phyloP scores from a whole-genome alignment of 2,113 vertebrate species.

The Australoheros scitulus region DNA sequence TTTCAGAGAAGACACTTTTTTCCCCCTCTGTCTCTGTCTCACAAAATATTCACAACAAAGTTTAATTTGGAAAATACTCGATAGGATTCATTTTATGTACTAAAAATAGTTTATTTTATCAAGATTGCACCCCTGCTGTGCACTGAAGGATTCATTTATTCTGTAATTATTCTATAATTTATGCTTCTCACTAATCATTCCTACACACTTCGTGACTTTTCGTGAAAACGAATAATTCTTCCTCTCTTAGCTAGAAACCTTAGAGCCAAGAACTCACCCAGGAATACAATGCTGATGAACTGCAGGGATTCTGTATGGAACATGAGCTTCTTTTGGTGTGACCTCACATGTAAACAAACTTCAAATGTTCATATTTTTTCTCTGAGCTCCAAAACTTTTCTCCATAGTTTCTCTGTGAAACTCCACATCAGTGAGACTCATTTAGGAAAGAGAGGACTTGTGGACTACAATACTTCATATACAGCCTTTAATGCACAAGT shows the following conservation, averaged over 20 bases:
- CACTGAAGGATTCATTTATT: background rate
- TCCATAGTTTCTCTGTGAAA: background rate
- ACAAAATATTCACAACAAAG: constrained; percentile 44
- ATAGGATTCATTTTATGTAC: background rate
- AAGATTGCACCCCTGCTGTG: constrained; percentile 8
- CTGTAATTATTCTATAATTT: constrained; percentile 3
- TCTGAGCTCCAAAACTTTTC: background rate
- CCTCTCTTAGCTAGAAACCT: background rate
- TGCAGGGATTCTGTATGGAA: background rate
- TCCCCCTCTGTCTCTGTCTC: background rate
- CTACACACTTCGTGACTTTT: background rate
- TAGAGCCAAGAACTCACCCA: background rate
- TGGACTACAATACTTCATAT: background rate
- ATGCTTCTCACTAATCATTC: constrained; percentile 17
- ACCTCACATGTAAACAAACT: constrained; percentile 6
- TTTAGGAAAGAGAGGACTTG: background rate
- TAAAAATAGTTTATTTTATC: constrained; percentile 23
- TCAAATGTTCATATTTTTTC: background rate
- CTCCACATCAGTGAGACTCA: background rate
- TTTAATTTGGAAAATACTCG: background rate
- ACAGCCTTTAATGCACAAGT: background rate
- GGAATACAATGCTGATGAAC: background rate
- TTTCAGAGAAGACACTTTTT: background rate
- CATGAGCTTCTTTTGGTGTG: background rate
- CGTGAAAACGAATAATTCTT: background rate